These are phyloP conservation scores for Oxygymnocypris stewartii DNA, from an alignment of 2,113 vertebrate genomes.

Conservation along the genomic window DNA sequence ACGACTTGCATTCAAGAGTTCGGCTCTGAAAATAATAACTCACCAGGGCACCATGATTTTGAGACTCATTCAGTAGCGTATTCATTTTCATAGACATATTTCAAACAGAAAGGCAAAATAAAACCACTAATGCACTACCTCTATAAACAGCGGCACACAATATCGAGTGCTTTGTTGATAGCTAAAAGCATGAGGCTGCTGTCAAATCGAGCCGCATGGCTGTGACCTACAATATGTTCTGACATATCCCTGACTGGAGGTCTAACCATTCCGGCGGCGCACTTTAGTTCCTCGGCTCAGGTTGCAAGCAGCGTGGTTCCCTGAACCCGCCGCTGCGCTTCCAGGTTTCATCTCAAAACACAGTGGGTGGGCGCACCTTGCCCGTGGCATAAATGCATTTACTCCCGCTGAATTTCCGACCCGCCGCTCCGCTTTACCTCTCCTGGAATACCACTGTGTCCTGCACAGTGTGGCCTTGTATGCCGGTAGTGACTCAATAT, in stretches of 20 bases:
- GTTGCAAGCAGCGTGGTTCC: neutral
- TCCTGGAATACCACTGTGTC: neutral
- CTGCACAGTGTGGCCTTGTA: neutral
- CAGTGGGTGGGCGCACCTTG: conserved; percentile 39
- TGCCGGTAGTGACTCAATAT: neutral
- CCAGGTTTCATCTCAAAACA: conserved; percentile 43
- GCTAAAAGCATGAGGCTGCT: conserved; percentile 23
- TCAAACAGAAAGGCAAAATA: neutral
- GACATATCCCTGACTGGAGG: conserved; percentile 1
- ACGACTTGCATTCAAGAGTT: neutral
- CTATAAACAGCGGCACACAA: conserved; percentile 15
- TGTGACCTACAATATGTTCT: conserved; percentile 24
- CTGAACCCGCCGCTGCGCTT: neutral
- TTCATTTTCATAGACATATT: conserved; percentile 6
- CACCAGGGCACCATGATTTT: neutral
- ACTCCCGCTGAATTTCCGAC: conserved; percentile 15
- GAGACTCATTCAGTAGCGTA: neutral
- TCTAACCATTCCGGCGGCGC: neutral
- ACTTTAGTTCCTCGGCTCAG: neutral
- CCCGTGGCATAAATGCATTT: conserved; percentile 22
- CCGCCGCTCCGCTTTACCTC: neutral
- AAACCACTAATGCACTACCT: conserved; percentile 14
- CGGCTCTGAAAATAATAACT: conserved; percentile 34
- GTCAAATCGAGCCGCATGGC: neutral
- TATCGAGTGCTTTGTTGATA: conserved; percentile 2